phyloP scores from a whole-genome alignment of 2,113 vertebrate species.

The Alectura lathami region DNA sequence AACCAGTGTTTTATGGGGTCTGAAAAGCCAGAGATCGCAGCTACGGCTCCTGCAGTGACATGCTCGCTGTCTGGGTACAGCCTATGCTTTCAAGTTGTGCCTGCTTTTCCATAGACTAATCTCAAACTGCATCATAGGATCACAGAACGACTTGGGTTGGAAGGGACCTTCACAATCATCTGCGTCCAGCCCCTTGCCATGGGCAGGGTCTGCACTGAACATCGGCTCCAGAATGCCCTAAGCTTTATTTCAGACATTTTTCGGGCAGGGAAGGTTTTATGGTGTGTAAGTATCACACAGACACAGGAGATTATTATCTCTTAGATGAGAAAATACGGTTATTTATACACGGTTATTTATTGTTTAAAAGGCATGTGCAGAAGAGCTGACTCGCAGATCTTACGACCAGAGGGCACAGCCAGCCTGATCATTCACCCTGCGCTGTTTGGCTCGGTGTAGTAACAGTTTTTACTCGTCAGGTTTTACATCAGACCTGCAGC shows the following conservation, averaged over 20 bases:
- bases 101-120: background rate
- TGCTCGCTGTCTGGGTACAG: accelerated
- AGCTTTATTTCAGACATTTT: background rate
- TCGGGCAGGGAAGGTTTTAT: background rate
- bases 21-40: background rate
- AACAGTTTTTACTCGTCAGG: background rate
- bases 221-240: background rate
- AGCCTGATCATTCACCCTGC: background rate
- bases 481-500: background rate
- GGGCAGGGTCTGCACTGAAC: background rate
- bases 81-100: background rate
- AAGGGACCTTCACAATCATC: background rate
- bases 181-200: background rate
- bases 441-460: background rate
- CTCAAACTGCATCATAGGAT: background rate
- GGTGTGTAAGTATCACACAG: accelerated
- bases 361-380: background rate
- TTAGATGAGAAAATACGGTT: background rate
- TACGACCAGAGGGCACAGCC: background rate
- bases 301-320: background rate
- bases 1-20: accelerated
- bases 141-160: background rate
- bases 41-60: background rate
- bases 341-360: background rate
- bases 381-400: background rate